Conservation (phyloP, 2,113 vertebrate species). For the Etia nguti region DNA sequence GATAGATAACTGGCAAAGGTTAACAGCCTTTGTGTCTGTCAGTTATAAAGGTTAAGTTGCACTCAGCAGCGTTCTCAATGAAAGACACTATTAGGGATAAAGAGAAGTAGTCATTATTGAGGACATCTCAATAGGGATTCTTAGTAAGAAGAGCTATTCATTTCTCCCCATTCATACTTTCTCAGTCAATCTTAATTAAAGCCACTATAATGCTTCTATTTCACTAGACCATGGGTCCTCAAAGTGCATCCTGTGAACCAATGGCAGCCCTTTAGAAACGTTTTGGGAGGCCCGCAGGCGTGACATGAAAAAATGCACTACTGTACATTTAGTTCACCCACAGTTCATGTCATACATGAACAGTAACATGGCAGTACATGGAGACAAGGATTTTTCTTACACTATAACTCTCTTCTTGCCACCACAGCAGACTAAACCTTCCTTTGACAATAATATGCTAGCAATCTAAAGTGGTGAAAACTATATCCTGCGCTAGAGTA, state of each 20-base stretch:
- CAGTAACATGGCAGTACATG: neutral
- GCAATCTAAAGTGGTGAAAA: neutral
- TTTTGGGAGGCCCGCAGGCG: neutral
- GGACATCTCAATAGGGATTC: neutral
- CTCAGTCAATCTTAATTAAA: neutral
- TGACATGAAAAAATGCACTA: neutral
- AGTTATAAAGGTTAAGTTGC: neutral
- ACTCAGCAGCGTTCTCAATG: neutral
- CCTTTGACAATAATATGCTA: neutral
- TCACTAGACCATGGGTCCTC: neutral
- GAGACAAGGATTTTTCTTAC: neutral
- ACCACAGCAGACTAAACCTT: neutral
- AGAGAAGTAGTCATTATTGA: neutral
- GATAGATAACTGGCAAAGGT: neutral
- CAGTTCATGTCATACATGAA: neutral
- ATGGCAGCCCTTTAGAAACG: neutral
- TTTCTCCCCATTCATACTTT: neutral
- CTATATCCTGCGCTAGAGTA: neutral
- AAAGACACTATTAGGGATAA: neutral
- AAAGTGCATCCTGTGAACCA: neutral
- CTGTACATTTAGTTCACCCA: neutral
- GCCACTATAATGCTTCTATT: neutral
- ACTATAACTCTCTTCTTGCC: neutral
- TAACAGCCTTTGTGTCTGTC: neutral
- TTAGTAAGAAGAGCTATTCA: neutral